A percentile compares a stretch with the other conserved stretches of the same genome.
These are phyloP conservation scores for Papilio dardanus DNA, from an alignment of 1,140 invertebrate species.

Conservation along the genomic window DNA sequence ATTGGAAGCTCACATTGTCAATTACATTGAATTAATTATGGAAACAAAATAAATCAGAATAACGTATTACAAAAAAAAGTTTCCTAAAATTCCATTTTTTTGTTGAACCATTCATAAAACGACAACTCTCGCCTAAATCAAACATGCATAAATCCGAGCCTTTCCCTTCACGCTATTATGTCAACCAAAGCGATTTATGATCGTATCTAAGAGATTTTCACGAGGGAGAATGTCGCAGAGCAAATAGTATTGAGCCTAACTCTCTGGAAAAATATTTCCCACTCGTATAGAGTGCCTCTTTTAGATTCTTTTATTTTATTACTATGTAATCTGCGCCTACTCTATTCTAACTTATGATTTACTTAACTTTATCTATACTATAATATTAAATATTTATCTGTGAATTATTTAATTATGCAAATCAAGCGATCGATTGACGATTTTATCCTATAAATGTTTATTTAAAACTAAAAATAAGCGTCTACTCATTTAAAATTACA, in stretches of 20 bases:
- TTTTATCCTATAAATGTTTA: too few species aligned
- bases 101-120: constrained; percentile 49
- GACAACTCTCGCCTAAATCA: constrained; percentile 70
- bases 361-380: too few species aligned
- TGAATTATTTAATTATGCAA: too few species aligned
- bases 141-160: constrained; percentile 76
- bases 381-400: neutral
- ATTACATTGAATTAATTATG: too few species aligned
- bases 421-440: too few species aligned
- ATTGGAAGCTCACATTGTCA: too few species aligned
- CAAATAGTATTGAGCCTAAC: constrained; percentile 64
- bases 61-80: too few species aligned
- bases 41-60: too few species aligned
- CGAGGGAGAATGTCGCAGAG: constrained; percentile 63
- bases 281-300: constrained; percentile 21
- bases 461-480: too few species aligned
- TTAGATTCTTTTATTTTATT: constrained; percentile 23
- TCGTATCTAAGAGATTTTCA: constrained; percentile 76
- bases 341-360: neutral
- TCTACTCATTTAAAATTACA: too few species aligned
- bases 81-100: constrained; percentile 50
- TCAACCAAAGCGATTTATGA: constrained; percentile 78
- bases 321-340: neutral
- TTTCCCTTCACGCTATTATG: constrained; percentile 76
- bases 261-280: constrained; percentile 39